Conservation (phyloP, 2,888 invertebrate genomes). For the Lasiommata megera region DNA sequence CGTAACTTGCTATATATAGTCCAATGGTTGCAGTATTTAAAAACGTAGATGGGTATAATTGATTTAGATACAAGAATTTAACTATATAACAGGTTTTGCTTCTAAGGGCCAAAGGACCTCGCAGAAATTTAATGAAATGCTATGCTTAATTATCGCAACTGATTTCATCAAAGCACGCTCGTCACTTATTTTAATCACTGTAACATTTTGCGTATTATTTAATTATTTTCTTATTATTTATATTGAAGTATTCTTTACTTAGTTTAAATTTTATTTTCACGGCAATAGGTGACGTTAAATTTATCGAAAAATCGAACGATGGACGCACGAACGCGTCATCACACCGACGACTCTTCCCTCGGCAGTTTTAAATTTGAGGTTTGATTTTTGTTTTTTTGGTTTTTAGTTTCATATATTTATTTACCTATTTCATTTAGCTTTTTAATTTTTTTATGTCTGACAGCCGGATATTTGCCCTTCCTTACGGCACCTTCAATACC, state of each 20-base stretch:
- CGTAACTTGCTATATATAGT: too few species aligned
- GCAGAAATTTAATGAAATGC: background rate
- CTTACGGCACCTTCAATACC: too few species aligned
- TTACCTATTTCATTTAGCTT: background rate
- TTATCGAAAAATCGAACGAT: slow-evolving; percentile 52
- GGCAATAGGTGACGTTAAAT: slow-evolving; percentile 64
- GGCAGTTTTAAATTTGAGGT: slow-evolving; percentile 87
- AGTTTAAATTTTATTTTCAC: slow-evolving; percentile 31
- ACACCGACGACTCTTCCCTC: slow-evolving; percentile 86
- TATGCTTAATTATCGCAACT: background rate
- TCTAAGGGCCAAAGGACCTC: background rate
- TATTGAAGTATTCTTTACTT: slow-evolving; percentile 7
- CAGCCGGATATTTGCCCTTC: too few species aligned
- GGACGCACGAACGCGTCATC: slow-evolving; percentile 80
- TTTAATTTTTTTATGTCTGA: background rate
- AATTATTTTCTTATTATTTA: slow-evolving; percentile 12
- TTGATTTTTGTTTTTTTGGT: slow-evolving; percentile 42
- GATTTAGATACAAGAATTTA: background rate
- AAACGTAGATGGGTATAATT: background rate
- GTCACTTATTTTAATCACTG: background rate
- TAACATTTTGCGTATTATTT: slow-evolving; percentile 4
- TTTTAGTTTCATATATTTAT: slow-evolving; percentile 28
- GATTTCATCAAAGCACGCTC: slow-evolving; percentile 3
- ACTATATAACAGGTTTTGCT: background rate
- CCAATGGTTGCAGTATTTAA: too few species aligned